Base-by-base conservation (phyloP, 64 coral and sea anemone species). In the Montipora cactus region DNA sequence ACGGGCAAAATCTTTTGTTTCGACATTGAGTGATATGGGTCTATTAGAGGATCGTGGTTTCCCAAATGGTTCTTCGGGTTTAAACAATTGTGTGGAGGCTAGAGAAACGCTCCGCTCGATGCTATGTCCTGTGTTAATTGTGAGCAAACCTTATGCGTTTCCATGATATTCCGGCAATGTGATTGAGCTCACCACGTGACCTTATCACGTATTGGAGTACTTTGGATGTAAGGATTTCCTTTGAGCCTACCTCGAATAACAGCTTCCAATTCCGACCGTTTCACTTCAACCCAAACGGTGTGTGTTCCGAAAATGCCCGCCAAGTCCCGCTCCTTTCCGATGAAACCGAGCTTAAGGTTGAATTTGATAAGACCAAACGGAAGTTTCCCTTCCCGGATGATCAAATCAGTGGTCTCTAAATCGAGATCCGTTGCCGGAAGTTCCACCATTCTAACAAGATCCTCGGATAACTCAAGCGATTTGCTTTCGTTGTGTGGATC, bases 351-450 rank as follows among this genome's bases (percentile, higher is more conserved):
- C 44, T 87, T 96, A 11, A 96, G 92, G 7, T 75, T 75, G 18
- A 96, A 45, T 23, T 90, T 89, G 19, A 96, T 89, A 3, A 75
- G 66, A 21, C 80, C 93, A 52, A 96, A 96, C 2, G 95, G 95
- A 62, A 96, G 80, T 7, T 75, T 90, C 22, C 91, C 45, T 66
- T 96, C 92, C n/a, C 28, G 79, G 12, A 96, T 91, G 37, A 51
- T 44, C 22, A 96, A 77, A 50, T 88, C 89, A 1, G 87, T 70
- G 15, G 50, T 71, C 53, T 82, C 88, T n/a, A 94, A 67, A 10
- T 83, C 79, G 46, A 79, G 22, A 45, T 58, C 19, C 5, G 87
- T 80, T 3, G 77, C 81, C 5, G 88, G 81, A 55, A 86, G 55
- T 14, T 78, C 59, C 71, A 90, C 23, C n/a, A 14, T 28, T 44